Base-by-base conservation (phyloP, 2,888 invertebrate genomes). In the Drosophila borborema region DNA sequence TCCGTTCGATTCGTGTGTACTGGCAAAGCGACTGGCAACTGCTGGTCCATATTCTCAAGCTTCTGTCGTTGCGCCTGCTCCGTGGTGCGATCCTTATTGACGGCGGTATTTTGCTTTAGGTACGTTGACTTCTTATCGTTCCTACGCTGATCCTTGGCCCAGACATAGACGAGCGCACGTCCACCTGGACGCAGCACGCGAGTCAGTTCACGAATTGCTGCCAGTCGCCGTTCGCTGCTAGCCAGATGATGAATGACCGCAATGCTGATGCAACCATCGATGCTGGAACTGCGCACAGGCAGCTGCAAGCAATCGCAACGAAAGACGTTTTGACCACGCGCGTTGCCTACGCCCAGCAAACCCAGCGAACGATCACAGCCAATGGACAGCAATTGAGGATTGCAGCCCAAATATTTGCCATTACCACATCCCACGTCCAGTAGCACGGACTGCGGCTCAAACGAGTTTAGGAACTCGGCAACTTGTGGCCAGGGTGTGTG, bases 401-500 rank as follows among this genome's bases (percentile, higher is more conserved):
- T 94, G 64, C 88, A 85, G 16, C 74, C 74, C 1, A 99, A 94
- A 93, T 99, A 99, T 94, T 99, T 99, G 46, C 99, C 99, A 94
- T 99, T 99, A 12, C 99, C 99, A 93, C 99, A 99, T 8, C 99
- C 99, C 43, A 99, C 95, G 93, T 99, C 99, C 6, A 98, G 91
- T 16, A 99, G 91, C 12, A 98, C 91, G 1, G 96, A 95, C 0
- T 97, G 97, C 0, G 92, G 67, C 0, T 95, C 92, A 75, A 98
- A 95, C 7, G 93, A 94, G 18, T 94, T 92, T 36, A 98, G 93
- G 93, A 99, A 99, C 77, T 96, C 94, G 1, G 95, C 94, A 1
- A 99, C 98, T 77, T 95, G 95, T 0, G 98, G 99, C 99, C 99
- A 99, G 20, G 97, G 97, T 86, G 96, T 97, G 92, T 98, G 98